Base-by-base conservation (phyloP, 2,797 vertebrate genomes). In the Etheostoma perlongum region DNA sequence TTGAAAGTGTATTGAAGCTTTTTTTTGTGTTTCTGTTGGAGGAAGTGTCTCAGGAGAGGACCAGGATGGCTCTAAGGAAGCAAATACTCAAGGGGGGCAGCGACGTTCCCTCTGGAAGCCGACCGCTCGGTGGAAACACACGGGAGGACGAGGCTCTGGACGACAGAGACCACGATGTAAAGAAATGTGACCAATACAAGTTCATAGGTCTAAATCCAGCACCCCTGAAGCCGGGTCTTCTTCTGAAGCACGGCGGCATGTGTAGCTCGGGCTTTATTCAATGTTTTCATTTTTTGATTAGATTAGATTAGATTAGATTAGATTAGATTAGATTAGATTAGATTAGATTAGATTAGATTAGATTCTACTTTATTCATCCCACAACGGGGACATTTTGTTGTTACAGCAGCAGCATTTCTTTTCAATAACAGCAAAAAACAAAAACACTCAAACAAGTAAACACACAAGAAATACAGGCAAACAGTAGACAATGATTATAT, bases 1-100 rank as follows among this genome's bases (percentile, higher is more conserved):
- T 1, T n/a, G 2, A 60, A 40, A 14, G 1, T 14, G 13, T 1
- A 1, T 9, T 27, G 8, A 44, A 19, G 19, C 5, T 54, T 0
- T 48, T 30, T 19, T 19, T 0, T 51, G 9, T 65, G 2, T 71
- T 1, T 69, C 1, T 75, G 27, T 36, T 47, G 15, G 14, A 42
- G 1, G 3, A 3, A 83, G 87, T 66, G 25, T 15, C 51, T 57
- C 68, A 52, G 65, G 6, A 72, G 25, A 46, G 53, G 48, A 66
- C 2, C 66, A 78, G 54, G 27, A 95, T 95, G 94, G 63, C 93
- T 61, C 85, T 85, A 82, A 93, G 89, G 75, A 94, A 93, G 72
- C 86, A 86, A 12, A 25, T n/a, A 1, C 11, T 47, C 33, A 76
- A 76, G 4, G 82, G 86, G 1, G 13, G 9, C 10, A 53, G 52